Percentiles rank a stretch among this genome's conserved stretches.
These are phyloP conservation scores for Criorhina ranunculi DNA, from an alignment of 2,888 invertebrate species.

Conservation along the genomic window DNA sequence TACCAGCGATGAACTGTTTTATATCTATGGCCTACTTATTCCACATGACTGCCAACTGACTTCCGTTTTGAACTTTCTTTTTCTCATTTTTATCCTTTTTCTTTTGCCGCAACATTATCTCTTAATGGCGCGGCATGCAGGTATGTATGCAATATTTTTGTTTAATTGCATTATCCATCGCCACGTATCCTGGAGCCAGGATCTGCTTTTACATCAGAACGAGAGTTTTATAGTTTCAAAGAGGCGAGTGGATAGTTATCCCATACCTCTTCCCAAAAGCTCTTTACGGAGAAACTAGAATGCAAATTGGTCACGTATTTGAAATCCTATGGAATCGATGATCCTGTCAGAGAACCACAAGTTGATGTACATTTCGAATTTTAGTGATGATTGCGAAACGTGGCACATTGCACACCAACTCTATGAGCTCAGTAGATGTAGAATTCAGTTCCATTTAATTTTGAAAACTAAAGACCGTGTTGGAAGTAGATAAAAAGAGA, in stretches of 20 bases:
- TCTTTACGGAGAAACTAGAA: too few species aligned
- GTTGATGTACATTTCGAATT: too few species aligned
- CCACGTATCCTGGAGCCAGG: constrained; percentile 11
- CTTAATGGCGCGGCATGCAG: constrained; percentile 17
- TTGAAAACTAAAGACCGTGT: too few species aligned
- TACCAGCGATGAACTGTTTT: constrained; percentile 44
- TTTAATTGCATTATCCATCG: constrained; percentile 43
- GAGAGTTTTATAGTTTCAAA: not conserved
- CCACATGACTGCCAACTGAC: constrained; percentile 65
- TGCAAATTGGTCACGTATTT: too few species aligned
- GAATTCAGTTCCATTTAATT: too few species aligned
- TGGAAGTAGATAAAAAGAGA: too few species aligned
- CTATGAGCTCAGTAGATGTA: too few species aligned
- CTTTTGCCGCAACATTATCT: constrained; percentile 34
- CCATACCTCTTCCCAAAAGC: too few species aligned
- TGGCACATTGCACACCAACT: too few species aligned
- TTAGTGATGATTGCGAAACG: not conserved
- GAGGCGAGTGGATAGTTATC: too few species aligned
- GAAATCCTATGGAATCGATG: too few species aligned
- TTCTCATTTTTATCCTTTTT: constrained; percentile 14
- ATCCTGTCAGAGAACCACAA: too few species aligned
- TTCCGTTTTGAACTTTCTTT: constrained; percentile 27
- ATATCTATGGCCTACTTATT: constrained; percentile 68
- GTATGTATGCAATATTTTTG: constrained; percentile 13
- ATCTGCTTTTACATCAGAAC: not conserved